phyloP scores from a whole-genome alignment of 1,140 invertebrate genomes.

The Aporrectodea caliginosa region DNA sequence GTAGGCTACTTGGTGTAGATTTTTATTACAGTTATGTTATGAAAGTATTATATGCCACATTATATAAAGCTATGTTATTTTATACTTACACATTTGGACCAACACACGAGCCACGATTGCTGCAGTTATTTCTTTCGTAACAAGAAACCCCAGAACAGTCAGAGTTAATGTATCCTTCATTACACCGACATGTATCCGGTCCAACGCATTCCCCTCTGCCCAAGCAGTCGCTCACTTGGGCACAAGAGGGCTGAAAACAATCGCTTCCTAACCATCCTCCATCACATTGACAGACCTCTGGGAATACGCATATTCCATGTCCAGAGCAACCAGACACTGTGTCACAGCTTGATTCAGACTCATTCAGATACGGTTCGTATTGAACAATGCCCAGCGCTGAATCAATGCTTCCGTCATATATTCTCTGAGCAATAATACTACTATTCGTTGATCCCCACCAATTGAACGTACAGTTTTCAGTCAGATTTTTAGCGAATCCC shows the following conservation, averaged over 20 bases:
- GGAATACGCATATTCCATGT: slow-evolving; percentile 19
- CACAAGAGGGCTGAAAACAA: slow-evolving; percentile 19
- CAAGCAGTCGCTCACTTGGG: slow-evolving; percentile 16
- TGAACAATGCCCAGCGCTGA: not conserved
- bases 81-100: slow-evolving; percentile 25
- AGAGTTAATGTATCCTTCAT: slow-evolving; percentile 5
- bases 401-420: slow-evolving; percentile 6
- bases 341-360: slow-evolving; percentile 7
- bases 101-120: slow-evolving; percentile 33
- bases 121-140: slow-evolving; percentile 32
- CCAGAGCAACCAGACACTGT: slow-evolving; percentile 18
- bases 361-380: slow-evolving; percentile 12
- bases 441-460: slow-evolving; percentile 16
- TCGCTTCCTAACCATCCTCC: slow-evolving; percentile 20
- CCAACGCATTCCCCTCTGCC: slow-evolving; percentile 28
- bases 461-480: slow-evolving; percentile 18
- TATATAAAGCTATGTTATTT: not conserved
- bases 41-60: too few species aligned
- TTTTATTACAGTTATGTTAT: not conserved
- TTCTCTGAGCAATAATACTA: not conserved
- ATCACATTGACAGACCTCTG: slow-evolving; percentile 21
- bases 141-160: slow-evolving; percentile 25
- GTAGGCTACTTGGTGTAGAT: not conserved
- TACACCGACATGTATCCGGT: slow-evolving; percentile 22
- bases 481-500: not conserved